phyloP scores from a whole-genome alignment of 2,113 vertebrate species.

The Elgaria multicarinata region DNA sequence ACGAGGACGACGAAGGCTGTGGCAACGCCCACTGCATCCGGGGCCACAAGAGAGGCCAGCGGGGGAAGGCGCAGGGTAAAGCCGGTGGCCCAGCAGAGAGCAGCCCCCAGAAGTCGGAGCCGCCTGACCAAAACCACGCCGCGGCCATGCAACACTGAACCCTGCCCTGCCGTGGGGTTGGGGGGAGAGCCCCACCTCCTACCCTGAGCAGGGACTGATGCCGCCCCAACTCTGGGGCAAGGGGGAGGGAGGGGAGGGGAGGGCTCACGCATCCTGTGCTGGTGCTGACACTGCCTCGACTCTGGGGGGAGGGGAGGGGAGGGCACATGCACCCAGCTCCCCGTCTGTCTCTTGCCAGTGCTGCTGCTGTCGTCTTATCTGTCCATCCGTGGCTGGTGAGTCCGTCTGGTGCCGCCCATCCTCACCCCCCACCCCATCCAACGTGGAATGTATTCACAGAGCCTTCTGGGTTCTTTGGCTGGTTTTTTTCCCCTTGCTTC shows the following conservation, averaged over 20 bases:
- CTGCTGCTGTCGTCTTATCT: constrained; percentile 51
- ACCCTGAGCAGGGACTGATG: constrained; percentile 70
- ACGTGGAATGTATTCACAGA: constrained; percentile 24
- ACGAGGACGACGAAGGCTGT: constrained; percentile 86
- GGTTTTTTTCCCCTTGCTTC: not conserved
- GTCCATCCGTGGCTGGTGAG: constrained; percentile 34
- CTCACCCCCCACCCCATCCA: not conserved
- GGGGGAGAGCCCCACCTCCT: not conserved
- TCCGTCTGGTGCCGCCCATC: constrained; percentile 23
- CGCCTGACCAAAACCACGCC: constrained; percentile 77
- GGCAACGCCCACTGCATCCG: constrained; percentile 91
- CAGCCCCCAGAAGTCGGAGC: constrained; percentile 66
- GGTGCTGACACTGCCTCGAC: constrained; percentile 34
- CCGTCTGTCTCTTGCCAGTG: constrained; percentile 52
- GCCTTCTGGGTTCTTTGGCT: not conserved
- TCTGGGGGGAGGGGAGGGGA: not conserved
- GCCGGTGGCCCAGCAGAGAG: not conserved
- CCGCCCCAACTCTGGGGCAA: not conserved
- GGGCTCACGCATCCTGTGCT: constrained; percentile 43
- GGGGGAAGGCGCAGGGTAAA: constrained; percentile 21
- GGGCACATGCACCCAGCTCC: constrained; percentile 56
- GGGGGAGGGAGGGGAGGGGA: constrained; percentile 11
- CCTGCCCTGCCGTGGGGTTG: constrained; percentile 58
- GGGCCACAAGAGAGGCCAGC: constrained; percentile 80
- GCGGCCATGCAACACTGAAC: constrained; percentile 75